Evolutionary conservation across 2,888 invertebrate species (phyloP), one percentile per base, ranked within the genome.

Genomic region (Rhaphigaster nebulosa): DNA sequence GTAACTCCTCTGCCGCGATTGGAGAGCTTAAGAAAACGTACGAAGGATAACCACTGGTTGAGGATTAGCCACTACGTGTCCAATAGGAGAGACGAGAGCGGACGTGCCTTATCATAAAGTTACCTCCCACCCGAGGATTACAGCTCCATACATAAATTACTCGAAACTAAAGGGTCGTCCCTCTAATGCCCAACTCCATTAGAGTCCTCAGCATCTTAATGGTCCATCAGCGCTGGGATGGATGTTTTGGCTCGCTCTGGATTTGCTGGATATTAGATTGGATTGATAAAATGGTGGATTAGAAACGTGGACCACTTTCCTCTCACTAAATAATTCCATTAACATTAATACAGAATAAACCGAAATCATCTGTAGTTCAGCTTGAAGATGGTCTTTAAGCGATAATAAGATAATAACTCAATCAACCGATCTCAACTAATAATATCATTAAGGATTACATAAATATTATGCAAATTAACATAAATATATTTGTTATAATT

Each of bases 201-300:
- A 84, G 84, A n/a, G 84, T 84, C 84, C 84, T 84, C 84, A 45
- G n/a, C n/a, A 50, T 84, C 84, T 84, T 84, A 84, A 84, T 84
- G 84, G 84, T 76, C 70, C 70, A 76, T 76, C 70, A 76, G 70
- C 6, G 70, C 34, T 10, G 34, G 38, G 38, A 4, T 18, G 23
- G 70, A 76, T 76, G 70, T 20, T 38, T 34, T 10, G 0, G 34
- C 18, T 1, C 34, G 70, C 34, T 20, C 15, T 34, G 34, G 34
- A 70, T 70, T 34, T 70, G 20, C 34, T 70, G 70, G 70, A 34
- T 70, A 70, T 34, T 70, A 70, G 5, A 29, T 29, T 13, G 29
- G 70, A 38, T 76, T 76, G 38, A 76, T 76, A 76, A 76, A 76
- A 38, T 8, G 70, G 20, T 76, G 70, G 70, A 76, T 76, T 76